Conservation (phyloP, 2,797 vertebrate species). For the Chelon labrosus region DNA sequence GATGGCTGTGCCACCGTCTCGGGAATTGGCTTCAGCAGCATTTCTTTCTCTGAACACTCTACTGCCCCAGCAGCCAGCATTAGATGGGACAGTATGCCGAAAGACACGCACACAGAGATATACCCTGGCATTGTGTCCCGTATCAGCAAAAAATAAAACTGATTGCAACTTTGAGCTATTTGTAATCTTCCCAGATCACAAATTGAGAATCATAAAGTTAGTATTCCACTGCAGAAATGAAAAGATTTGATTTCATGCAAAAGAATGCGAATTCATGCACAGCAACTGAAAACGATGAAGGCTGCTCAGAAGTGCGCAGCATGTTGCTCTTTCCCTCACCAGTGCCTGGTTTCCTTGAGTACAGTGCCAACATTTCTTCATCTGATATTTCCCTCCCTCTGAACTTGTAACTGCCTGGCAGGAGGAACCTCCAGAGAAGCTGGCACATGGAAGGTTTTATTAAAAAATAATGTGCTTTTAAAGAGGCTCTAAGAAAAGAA, state of each 20-base stretch:
- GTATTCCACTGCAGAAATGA: background rate
- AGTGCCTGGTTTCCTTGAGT: slow-evolving; percentile 30
- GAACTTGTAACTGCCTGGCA: slow-evolving; percentile 9
- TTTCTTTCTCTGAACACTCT: slow-evolving; percentile 69
- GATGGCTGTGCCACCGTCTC: slow-evolving; percentile 38
- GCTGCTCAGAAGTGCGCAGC: slow-evolving; percentile 56
- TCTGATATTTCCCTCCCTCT: slow-evolving; percentile 59
- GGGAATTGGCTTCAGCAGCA: slow-evolving; percentile 47
- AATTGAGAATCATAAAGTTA: background rate
- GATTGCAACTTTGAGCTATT: background rate
- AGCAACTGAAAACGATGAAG: slow-evolving; percentile 21
- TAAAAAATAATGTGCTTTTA: background rate
- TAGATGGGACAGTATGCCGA: slow-evolving; percentile 55
- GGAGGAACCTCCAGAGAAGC: background rate
- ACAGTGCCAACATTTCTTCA: slow-evolving; percentile 64
- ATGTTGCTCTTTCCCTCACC: slow-evolving; percentile 41
- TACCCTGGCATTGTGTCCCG: slow-evolving; percentile 65
- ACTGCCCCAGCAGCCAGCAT: slow-evolving; percentile 50
- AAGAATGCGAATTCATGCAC: slow-evolving; percentile 22
- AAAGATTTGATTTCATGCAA: no score
- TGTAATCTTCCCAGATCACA: slow-evolving; percentile 1
- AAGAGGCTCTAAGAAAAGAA: background rate
- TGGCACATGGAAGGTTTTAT: slow-evolving; percentile 1
- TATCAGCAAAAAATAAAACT: background rate
- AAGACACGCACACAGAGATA: slow-evolving; percentile 53